Conservation (phyloP, 64 coral and sea anemone species). For the Montipora sp. region DNA sequence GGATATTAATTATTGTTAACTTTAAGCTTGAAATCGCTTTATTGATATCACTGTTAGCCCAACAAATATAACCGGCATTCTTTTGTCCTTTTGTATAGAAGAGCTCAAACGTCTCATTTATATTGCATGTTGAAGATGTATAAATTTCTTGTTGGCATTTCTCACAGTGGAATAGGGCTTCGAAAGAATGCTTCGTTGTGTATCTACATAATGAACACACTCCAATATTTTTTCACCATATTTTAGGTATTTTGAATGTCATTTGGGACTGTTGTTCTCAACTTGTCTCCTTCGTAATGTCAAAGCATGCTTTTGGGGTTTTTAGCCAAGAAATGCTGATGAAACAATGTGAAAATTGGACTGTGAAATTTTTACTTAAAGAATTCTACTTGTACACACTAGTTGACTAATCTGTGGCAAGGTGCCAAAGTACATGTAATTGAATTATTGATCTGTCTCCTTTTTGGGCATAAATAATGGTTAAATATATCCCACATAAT, state of each 20-base stretch:
- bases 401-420: slow-evolving; percentile 10
- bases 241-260: not conserved
- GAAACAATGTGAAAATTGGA: not conserved
- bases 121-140: too few relatives aligned
- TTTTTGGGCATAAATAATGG: not conserved
- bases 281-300: not conserved
- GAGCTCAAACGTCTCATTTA: too few relatives aligned
- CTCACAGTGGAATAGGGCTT: not conserved
- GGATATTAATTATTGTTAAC: not conserved
- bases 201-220: not conserved
- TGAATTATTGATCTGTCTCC: slow-evolving; percentile 24
- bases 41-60: not conserved
- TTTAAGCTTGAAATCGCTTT: not conserved
- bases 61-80: slow-evolving; percentile 27
- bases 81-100: not conserved
- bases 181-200: not conserved
- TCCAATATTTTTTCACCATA: too few relatives aligned
- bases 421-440: slow-evolving; percentile 18
- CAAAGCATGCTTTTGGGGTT: not conserved
- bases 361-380: not conserved
- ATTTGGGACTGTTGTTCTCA: not conserved
- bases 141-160: not conserved
- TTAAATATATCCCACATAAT: not conserved
- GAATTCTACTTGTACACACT: not conserved
- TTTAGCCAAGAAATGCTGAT: not conserved